Evolutionary conservation across 2,113 vertebrate species (phyloP).

Genomic region (Globicephala melas): DNA sequence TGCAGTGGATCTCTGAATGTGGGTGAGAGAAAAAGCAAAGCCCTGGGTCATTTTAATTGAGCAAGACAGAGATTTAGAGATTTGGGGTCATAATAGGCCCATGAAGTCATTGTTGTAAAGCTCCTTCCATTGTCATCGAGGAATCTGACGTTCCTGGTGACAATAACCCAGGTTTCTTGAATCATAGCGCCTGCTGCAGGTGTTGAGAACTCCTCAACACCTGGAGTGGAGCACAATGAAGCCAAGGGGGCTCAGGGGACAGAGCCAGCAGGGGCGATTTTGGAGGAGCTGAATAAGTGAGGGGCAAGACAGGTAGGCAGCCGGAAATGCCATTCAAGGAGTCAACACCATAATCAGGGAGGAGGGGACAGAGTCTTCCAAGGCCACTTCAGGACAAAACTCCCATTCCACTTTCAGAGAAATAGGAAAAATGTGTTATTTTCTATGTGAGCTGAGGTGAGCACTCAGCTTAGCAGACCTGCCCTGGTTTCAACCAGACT

Average conservation of each 20-base stretch:
- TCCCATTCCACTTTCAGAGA: background rate
- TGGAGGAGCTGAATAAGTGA: background rate
- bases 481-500: background rate
- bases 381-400: background rate
- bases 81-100: background rate
- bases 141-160: background rate
- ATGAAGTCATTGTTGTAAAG: background rate
- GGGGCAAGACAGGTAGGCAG: background rate
- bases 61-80: background rate
- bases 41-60: background rate
- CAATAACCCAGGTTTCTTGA: background rate
- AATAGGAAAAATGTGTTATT: background rate
- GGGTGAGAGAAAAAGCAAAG: background rate
- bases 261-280: rapidly evolving
- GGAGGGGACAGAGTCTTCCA: background rate
- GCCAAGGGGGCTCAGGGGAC: background rate
- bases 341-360: background rate
- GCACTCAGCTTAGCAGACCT: background rate
- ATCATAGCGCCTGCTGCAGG: background rate
- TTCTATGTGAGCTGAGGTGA: background rate
- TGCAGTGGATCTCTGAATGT: background rate
- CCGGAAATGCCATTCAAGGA: background rate
- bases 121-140: background rate
- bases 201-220: background rate
- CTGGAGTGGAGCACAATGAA: background rate